Conservation (phyloP, 1,140 invertebrate genomes). For the Scylla paramamosain region DNA sequence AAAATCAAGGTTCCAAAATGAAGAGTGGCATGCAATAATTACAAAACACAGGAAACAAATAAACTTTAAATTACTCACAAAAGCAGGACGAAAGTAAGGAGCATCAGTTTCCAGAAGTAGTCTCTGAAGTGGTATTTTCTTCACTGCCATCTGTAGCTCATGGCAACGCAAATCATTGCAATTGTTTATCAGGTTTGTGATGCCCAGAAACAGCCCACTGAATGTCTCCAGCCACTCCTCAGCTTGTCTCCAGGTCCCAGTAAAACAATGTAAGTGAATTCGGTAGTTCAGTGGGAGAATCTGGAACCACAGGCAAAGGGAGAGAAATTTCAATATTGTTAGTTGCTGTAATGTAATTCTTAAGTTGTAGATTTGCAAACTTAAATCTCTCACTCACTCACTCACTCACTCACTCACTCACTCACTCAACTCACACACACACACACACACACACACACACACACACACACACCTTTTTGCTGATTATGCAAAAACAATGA, state of each 20-base stretch:
- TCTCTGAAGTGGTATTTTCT: constrained; percentile 80
- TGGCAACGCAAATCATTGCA: constrained; percentile 78
- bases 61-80: constrained; percentile 31
- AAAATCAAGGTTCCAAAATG: not conserved
- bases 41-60: not conserved
- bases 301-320: constrained; percentile 74
- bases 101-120: constrained; percentile 82
- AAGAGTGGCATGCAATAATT: not conserved
- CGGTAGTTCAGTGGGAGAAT: constrained; percentile 77
- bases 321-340: no score
- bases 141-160: constrained; percentile 78
- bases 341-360: no score
- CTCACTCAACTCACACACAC: no score
- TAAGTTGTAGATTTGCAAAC: no score
- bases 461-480: no score
- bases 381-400: no score
- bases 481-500: no score
- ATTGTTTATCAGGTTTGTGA: constrained; percentile 81
- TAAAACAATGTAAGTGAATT: constrained; percentile 48
- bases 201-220: constrained; percentile 80
- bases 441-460: no score
- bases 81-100: constrained; percentile 81
- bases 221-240: constrained; percentile 79
- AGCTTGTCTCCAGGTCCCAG: constrained; percentile 27
- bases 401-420: no score